A percentile compares a stretch with the other conserved stretches of the same genome.
Evolutionary conservation across 2,888 invertebrate genomes (phyloP).

Genomic region (Hypomecis punctinalis): DNA sequence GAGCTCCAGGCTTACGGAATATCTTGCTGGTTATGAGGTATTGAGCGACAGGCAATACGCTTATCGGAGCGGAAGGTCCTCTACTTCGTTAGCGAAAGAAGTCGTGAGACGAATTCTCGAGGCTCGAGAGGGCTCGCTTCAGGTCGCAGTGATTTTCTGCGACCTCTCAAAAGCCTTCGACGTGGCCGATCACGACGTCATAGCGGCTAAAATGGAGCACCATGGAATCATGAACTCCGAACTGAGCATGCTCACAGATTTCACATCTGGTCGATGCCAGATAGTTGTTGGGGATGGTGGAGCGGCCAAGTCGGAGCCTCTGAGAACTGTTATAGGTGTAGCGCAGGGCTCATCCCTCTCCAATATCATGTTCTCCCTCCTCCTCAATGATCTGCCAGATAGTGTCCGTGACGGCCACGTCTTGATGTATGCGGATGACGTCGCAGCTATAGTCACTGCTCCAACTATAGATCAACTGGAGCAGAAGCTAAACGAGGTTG

Average conservation of each 20-base stretch:
- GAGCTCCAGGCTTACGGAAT: background rate
- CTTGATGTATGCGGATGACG: too few species aligned
- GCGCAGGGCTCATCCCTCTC: background rate
- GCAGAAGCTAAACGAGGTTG: too few species aligned
- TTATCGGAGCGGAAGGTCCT: slow-evolving; percentile 1
- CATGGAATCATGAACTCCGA: background rate
- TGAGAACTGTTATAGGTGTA: background rate
- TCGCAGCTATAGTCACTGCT: too few species aligned
- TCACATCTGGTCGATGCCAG: slow-evolving; percentile 3
- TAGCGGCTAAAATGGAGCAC: slow-evolving; percentile 5
- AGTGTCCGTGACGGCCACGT: too few species aligned
- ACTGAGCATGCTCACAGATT: background rate
- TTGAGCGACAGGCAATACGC: background rate
- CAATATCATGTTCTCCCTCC: too few species aligned
- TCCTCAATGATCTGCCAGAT: too few species aligned
- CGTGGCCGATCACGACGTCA: slow-evolving; percentile 1
- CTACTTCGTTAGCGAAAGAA: background rate
- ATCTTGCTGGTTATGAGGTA: background rate
- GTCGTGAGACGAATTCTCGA: background rate
- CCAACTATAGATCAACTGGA: too few species aligned
- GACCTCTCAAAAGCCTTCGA: slow-evolving; percentile 15
- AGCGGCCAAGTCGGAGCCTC: background rate
- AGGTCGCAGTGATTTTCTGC: slow-evolving; percentile 4
- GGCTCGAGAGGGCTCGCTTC: background rate
- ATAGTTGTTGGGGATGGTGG: slow-evolving; percentile 7